Evolutionary conservation across 1,140 invertebrate genomes (phyloP), one percentile per base, ranked within the genome.

Genomic region (Bombus waltoni): DNA sequence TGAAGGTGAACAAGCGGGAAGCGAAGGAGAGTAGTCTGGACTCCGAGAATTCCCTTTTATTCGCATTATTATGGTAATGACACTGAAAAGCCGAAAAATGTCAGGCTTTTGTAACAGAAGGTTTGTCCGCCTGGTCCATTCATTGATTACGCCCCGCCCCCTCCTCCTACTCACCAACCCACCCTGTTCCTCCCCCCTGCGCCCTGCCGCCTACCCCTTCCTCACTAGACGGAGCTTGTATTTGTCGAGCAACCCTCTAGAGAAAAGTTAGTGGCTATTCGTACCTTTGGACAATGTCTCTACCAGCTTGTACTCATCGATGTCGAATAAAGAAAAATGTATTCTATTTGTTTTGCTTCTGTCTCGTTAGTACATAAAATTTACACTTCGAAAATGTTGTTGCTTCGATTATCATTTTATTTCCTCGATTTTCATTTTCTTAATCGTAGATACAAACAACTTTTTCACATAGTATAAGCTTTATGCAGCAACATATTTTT

Each of bases 61-160:
- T 94, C 93, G 92, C 93, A 94, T 94, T 94, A 94, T 94, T 94
- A 94, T 93, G 91, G 92, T 94, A 94, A 94, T 94, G 94, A 94
- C 92, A 94, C 94, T 94, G 94, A 93, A 93, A 94, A 92, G 93
- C 91, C 91, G 92, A 93, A 93, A 94, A 94, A 93, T 93, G 92
- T 92, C 91, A 90, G 92, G 90, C 94, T 94, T 94, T 94, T 94
- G 94, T 94, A 92, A 94, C 93, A 92, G 92, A 94, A 91, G 93
- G 93, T 94, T 94, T 94, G 93, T 94, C 93, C 92, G 94, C 92
- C 93, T 91, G 89, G 93, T 94, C 93, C 93, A 94, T 94, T 94
- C 94, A 94, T 94, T 94, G 94, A 94, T 94, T 94, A 92, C 93
- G 92, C 75, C 81, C 83, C 83, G 71, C 71, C 53, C n/a, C 57